These are phyloP conservation scores for Paralvinella palmiformis DNA, from an alignment of 1,140 invertebrate genomes.

Conservation along the genomic window DNA sequence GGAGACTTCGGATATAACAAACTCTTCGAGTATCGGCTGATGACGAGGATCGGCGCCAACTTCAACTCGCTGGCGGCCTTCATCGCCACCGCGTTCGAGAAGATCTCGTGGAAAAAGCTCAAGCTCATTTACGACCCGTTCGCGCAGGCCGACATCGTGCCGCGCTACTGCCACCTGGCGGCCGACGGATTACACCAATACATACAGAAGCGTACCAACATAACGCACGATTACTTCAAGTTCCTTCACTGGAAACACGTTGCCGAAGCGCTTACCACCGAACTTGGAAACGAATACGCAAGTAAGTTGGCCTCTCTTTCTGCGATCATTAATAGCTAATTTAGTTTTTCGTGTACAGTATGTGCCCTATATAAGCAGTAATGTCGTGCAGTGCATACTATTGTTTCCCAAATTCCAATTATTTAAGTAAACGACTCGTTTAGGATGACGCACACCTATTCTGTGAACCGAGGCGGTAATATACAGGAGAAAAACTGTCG, in stretches of 20 bases:
- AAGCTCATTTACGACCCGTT: slow-evolving; percentile 66
- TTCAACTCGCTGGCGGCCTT: slow-evolving; percentile 67
- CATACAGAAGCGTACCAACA: neutral
- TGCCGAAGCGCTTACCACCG: slow-evolving; percentile 58
- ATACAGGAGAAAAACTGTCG: too few species aligned
- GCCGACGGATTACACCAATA: slow-evolving; percentile 27
- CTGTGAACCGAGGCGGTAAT: too few species aligned
- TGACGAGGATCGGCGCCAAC: slow-evolving; percentile 81
- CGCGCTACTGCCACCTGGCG: slow-evolving; percentile 51
- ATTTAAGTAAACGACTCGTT: too few species aligned
- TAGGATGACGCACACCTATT: too few species aligned
- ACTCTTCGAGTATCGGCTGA: slow-evolving; percentile 60
- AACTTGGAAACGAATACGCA: slow-evolving; percentile 6
- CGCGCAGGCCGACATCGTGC: slow-evolving; percentile 53
- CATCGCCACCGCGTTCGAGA: slow-evolving; percentile 60
- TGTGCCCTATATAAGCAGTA: too few species aligned
- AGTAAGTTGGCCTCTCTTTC: too few species aligned
- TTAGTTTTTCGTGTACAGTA: too few species aligned
- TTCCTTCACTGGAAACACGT: slow-evolving; percentile 65
- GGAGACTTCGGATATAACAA: slow-evolving; percentile 60
- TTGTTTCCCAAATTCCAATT: too few species aligned
- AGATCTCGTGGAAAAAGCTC: slow-evolving; percentile 62
- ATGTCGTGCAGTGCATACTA: too few species aligned
- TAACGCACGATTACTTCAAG: slow-evolving; percentile 36
- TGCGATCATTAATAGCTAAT: too few species aligned